A percentile compares a stretch with the other conserved stretches of the same genome.
Conservation (phyloP, 2,113 vertebrate species). For the Smithornis capensis region DNA sequence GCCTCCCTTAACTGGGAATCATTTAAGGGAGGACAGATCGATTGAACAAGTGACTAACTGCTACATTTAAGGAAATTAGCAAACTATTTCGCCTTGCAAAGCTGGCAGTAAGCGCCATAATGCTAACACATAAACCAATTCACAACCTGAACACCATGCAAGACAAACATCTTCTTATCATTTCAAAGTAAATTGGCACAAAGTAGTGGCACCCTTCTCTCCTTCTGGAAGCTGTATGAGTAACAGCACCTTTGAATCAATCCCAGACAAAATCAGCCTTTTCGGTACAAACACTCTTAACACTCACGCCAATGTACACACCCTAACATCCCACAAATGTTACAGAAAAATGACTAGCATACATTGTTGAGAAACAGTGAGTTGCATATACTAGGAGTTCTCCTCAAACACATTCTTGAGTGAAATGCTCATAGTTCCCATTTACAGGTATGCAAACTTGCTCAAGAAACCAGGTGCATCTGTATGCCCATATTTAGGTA, state of each 20-base stretch:
- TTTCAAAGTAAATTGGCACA: slow-evolving; percentile 50
- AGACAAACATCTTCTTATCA: slow-evolving; percentile 51
- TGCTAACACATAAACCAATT: slow-evolving; percentile 48
- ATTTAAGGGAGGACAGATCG: slow-evolving; percentile 70
- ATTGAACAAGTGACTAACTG: slow-evolving; percentile 73
- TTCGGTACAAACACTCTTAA: slow-evolving; percentile 9
- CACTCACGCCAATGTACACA: not conserved
- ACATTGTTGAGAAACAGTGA: not conserved
- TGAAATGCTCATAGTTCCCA: not conserved
- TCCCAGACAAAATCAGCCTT: slow-evolving; percentile 22
- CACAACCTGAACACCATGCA: not conserved
- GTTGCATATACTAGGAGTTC: not conserved
- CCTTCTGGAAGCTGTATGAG: not conserved
- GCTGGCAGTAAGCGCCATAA: slow-evolving; percentile 55
- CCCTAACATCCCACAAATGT: not conserved
- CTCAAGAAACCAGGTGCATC: not conserved
- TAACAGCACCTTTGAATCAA: not conserved
- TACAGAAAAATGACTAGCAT: not conserved
- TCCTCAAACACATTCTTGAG: not conserved
- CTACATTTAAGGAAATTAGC: slow-evolving; percentile 75
- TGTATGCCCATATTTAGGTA: not conserved
- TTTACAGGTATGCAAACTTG: not conserved
- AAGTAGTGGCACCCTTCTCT: slow-evolving; percentile 16
- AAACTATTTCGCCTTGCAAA: slow-evolving; percentile 74
- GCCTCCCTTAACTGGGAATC: slow-evolving; percentile 69